Conservation (phyloP, 2,888 invertebrate species). For the Sclerodermus sp. region DNA sequence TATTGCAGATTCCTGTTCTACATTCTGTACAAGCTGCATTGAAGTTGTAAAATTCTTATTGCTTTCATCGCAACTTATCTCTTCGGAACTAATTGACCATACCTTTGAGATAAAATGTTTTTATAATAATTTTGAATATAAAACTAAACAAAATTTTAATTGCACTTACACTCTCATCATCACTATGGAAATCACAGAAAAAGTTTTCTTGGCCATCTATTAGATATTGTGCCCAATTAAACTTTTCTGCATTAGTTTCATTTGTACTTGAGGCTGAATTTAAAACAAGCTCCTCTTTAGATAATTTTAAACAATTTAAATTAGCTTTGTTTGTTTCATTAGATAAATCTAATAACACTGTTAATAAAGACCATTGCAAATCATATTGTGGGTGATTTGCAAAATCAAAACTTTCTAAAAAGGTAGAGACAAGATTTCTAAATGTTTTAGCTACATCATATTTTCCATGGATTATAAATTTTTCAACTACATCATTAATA, state of each 20-base stretch:
- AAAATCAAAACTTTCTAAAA: constrained; percentile 49
- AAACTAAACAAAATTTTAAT: not conserved
- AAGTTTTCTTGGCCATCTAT: constrained; percentile 57
- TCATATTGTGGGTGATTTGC: constrained; percentile 56
- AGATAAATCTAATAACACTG: constrained; percentile 57
- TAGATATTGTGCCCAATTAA: constrained; percentile 60
- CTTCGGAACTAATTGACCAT: constrained; percentile 47
- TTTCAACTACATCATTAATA: constrained; percentile 57
- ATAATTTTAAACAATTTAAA: constrained; percentile 32
- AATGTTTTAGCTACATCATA: constrained; percentile 57
- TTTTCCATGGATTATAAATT: constrained; percentile 59
- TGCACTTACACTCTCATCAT: constrained; percentile 45
- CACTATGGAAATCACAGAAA: constrained; percentile 46
- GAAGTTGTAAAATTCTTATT: constrained; percentile 32
- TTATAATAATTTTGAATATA: not conserved
- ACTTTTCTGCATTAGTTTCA: constrained; percentile 51
- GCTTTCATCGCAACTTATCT: constrained; percentile 1
- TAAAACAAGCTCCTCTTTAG: constrained; percentile 29
- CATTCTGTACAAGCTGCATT: not conserved
- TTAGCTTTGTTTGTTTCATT: constrained; percentile 45
- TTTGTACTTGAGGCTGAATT: constrained; percentile 30
- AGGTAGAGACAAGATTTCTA: constrained; percentile 47
- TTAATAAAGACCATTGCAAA: constrained; percentile 60
- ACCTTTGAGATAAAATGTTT: constrained; percentile 30
- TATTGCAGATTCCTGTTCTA: not conserved